Percentiles rank a stretch among this genome's conserved stretches.
Conservation (phyloP, 30 jellyfish, hydroid and myxozoan genomes). For the Clytia hemisphaerica region DNA sequence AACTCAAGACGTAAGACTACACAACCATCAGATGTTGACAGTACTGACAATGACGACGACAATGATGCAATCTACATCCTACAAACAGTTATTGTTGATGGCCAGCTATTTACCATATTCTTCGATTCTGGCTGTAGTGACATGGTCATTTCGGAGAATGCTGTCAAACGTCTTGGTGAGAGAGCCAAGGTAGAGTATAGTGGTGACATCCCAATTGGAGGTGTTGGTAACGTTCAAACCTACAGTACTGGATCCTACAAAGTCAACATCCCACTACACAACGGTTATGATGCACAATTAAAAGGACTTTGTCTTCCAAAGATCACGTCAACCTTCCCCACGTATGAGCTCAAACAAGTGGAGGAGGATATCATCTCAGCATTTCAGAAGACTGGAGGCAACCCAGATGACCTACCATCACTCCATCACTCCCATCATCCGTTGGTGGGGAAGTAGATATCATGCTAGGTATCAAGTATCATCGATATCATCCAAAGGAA, state of each 20-base stretch:
- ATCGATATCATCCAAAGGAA: neutral
- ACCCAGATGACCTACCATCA: neutral
- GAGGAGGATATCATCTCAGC: neutral
- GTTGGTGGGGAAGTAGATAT: neutral
- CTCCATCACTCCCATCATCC: neutral
- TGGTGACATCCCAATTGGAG: neutral
- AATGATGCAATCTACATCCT: neutral
- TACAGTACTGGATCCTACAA: neutral
- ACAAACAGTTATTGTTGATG: constrained; percentile 15
- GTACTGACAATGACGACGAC: too few relatives aligned
- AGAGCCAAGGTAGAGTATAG: constrained; percentile 6
- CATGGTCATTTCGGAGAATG: neutral
- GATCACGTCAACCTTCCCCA: neutral
- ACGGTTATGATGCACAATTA: neutral
- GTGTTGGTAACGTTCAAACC: constrained; percentile 1
- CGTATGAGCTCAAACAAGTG: neutral
- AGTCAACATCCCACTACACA: neutral
- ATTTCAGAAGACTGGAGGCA: neutral
- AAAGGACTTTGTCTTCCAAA: neutral
- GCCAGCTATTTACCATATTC: constrained; percentile 3
- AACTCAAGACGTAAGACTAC: too few relatives aligned
- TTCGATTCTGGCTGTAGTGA: constrained; percentile 11
- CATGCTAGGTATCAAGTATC: constrained; percentile 4
- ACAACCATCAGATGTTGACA: too few relatives aligned
- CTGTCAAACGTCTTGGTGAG: constrained; percentile 18